Evolutionary conservation across 2,888 invertebrate species (phyloP).

Genomic region (Hipparchia sbordonii): DNA sequence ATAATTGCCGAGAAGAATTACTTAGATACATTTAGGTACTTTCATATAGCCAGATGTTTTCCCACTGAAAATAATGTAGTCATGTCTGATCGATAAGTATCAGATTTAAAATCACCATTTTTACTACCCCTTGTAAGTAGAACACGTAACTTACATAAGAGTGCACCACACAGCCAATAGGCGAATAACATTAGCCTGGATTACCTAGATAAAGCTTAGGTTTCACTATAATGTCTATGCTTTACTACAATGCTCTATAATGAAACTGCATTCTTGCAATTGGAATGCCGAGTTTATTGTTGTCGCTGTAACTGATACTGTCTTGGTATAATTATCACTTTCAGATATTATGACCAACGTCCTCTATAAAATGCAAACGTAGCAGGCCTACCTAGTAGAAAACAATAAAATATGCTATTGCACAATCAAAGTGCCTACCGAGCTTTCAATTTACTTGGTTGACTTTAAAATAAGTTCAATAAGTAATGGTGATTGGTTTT

Average conservation of each 20-base stretch:
- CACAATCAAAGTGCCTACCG: no score
- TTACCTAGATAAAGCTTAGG: conserved; percentile 37
- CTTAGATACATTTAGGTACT: not conserved
- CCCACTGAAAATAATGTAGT: not conserved
- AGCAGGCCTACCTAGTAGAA: not conserved
- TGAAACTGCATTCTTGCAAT: conserved; percentile 33
- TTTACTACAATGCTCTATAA: conserved; percentile 30
- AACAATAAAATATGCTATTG: not conserved
- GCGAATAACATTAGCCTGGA: conserved; percentile 59
- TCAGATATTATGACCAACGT: not conserved
- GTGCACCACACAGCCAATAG: conserved; percentile 39
- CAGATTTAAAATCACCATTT: conserved; percentile 12
- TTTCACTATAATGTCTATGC: conserved; percentile 26
- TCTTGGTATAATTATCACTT: conserved; percentile 2
- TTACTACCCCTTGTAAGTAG: conserved; percentile 21
- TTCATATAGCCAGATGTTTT: not conserved
- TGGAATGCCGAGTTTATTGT: conserved; percentile 34
- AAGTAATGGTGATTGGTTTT: no score
- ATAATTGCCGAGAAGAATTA: no score
- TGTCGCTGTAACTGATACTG: conserved; percentile 1
- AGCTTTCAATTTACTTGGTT: no score
- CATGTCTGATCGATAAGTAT: conserved; percentile 2
- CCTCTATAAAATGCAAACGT: not conserved
- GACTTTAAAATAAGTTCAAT: no score
- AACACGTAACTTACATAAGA: conserved; percentile 60